phyloP scores from a whole-genome alignment of 2,888 invertebrate genomes.

The Griposia aprilina region DNA sequence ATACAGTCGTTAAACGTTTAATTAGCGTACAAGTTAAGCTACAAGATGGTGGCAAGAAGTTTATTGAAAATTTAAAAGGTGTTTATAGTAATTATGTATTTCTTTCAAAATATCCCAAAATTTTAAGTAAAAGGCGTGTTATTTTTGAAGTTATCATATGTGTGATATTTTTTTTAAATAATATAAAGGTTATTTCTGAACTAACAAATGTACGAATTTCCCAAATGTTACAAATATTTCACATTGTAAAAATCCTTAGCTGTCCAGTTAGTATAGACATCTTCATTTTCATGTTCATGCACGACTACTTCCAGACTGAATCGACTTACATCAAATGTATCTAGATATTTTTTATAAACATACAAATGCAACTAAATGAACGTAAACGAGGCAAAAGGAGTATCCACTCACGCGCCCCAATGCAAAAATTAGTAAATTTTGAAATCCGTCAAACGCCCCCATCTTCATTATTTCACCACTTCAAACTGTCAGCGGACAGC shows the following conservation, averaged over 20 bases:
- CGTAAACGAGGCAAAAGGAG: no score
- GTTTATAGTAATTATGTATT: slow-evolving; percentile 25
- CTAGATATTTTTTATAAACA: no score
- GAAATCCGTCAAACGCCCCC: no score
- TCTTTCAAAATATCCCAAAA: background rate
- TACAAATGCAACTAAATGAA: no score
- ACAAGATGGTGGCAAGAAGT: background rate
- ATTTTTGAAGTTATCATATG: background rate
- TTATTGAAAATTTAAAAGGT: slow-evolving; percentile 24
- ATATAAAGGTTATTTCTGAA: background rate
- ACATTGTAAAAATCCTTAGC: background rate
- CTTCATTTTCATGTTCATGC: slow-evolving; percentile 8
- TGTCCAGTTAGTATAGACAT: background rate
- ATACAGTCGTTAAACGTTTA: background rate
- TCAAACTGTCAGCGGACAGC: no score
- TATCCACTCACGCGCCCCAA: no score
- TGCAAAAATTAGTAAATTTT: no score
- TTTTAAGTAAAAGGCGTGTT: background rate
- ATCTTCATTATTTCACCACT: no score
- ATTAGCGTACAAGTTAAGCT: no score
- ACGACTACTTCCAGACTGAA: slow-evolving; percentile 6
- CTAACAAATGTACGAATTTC: background rate
- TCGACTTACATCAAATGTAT: slow-evolving; percentile 1
- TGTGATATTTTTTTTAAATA: accelerated
- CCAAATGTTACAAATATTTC: background rate